Evolutionary conservation across 1,140 invertebrate genomes (phyloP), one percentile per base, ranked within the genome.

Genomic region (Chlorops oryzae): DNA sequence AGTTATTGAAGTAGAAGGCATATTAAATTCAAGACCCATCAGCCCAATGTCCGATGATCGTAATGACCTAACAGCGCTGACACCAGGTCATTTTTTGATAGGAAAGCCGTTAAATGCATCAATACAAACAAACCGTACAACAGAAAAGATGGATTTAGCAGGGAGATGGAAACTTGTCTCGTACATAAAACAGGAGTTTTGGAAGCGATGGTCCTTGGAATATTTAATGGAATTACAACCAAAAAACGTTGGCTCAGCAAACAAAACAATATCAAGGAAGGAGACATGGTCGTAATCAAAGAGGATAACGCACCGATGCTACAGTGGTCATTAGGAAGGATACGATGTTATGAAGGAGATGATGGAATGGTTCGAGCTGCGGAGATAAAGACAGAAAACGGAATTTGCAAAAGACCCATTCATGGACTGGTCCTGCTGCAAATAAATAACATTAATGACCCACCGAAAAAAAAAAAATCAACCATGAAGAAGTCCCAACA

Each of bases 281-380:
- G 52, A 13, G 51, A 58, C n/a, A 24, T 60, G 13, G 54, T 60
- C 6, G 3, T 56, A 10, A 23, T 59, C 10, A 56, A 48, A 47
- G 57, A 56, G n/a, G 54, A 59, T 5, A 54, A 55, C 27, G 15
- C 54, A 7, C 41, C 55, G 7, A 57, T 58, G 1, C 46, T 57
- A 10, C 44, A 61, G 23, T 70, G 62, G 65, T 39, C 50, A 25
- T 17, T 65, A 1, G 69, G 59, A 28, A 46, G 60, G 38, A 49
- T 68, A 9, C 28, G 50, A n/a, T 17, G 9, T 7, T 20, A 7
- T 23, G 24, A 43, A 15, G 51, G 51, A 9, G 3, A 9, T n/a
- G 50, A 55, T 47, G 45, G 45, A 12, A 12, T 35, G 12, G 24
- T 44, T 6, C 27, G 54, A 23, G 53, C 52, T 7, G 54, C 52